Evolutionary conservation across 2,113 vertebrate species (phyloP), one percentile per base, ranked within the genome.

Genomic region (Strix aluco): DNA sequence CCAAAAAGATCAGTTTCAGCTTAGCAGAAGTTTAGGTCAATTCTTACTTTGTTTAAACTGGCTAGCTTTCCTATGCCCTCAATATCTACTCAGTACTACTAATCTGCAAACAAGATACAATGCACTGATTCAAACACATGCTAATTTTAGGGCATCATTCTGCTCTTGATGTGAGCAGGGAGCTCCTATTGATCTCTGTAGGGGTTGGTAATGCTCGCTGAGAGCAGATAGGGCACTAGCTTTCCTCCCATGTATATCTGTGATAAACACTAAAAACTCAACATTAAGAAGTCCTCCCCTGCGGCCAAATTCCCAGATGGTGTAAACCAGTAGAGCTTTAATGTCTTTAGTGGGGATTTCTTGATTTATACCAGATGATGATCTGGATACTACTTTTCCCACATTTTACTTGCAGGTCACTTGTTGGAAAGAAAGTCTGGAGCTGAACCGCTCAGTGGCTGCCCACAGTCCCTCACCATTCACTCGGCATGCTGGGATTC

Each of bases 61-160:
- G 86, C 66, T 95, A 86, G 79, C 55, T 95, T 91, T 87, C 66
- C 2, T 8, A 20, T 94, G 89, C 78, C 91, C 81, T 92, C 84
- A 54, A 66, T 92, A 95, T 90, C 84, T 92, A 46, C 83, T 91
- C 84, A 80, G 46, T 86, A 81, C 96, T 95, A 78, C 88, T 92
- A 92, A 94, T 95, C 96, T 96, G 96, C 92, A 96, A 94, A 93
- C 95, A 95, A 96, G 95, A 91, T 94, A 95, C 92, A 93, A 86
- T 94, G 72, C 74, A 92, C 74, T 80, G 81, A 97, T 91, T 95
- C 92, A 91, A 92, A 92, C 74, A 82, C 67, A 88, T 91, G 94
- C 91, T 96, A 96, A 96, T 96, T 95, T 96, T 93, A 94, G 94
- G 93, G 94, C 90, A 96, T 93, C 90, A 55, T 86, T 90, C 78